These are phyloP conservation scores for Sebastolobus altivelis DNA, from an alignment of 2,797 vertebrate genomes.

Conservation along the genomic window DNA sequence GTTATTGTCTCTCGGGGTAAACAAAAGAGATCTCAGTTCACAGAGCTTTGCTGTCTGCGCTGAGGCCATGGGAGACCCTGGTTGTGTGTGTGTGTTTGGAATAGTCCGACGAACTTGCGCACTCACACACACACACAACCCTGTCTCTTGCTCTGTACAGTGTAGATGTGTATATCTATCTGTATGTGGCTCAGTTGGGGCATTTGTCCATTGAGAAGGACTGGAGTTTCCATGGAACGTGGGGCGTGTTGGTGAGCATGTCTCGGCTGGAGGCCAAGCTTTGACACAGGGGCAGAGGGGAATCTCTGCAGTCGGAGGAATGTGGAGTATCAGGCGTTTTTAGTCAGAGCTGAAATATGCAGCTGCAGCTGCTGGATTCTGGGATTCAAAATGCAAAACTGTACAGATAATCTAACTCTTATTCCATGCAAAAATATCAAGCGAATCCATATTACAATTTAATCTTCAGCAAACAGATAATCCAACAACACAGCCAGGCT, in stretches of 20 bases:
- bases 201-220: conserved; percentile 73
- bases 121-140: conserved; percentile 31
- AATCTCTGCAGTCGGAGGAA: conserved; percentile 73
- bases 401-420: neutral
- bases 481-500: neutral
- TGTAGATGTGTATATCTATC: conserved; percentile 43
- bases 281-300: conserved; percentile 68
- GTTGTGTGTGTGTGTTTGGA: conserved; percentile 52
- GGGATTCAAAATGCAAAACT: conserved; percentile 9
- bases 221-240: conserved; percentile 75
- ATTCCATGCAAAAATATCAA: neutral
- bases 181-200: conserved; percentile 59
- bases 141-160: conserved; percentile 40
- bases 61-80: conserved; percentile 76
- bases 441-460: neutral
- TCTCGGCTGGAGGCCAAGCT: conserved; percentile 74
- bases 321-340: conserved; percentile 61
- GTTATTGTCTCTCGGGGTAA: conserved; percentile 80
- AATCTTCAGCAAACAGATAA: conserved; percentile 7
- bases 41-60: conserved; percentile 75
- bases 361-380: conserved; percentile 15
- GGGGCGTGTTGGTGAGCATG: conserved; percentile 61
- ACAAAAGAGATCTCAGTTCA: conserved; percentile 82
- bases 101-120: conserved; percentile 26
- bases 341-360: conserved; percentile 25